Evolutionary conservation across 2,797 vertebrate genomes (phyloP).

Genomic region (Cyclopterus lumpus): DNA sequence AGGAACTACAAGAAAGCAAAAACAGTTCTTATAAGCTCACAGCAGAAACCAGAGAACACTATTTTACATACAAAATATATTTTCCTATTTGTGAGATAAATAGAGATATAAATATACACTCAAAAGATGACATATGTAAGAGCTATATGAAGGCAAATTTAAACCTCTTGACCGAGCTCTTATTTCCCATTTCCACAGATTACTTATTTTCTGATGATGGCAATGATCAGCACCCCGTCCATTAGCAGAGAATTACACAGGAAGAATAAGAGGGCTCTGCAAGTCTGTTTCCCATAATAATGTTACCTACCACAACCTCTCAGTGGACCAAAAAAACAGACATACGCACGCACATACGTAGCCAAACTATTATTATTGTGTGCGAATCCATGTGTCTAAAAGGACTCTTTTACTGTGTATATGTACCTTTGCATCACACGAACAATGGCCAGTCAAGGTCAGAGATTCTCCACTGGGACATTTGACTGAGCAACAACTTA

Average conservation of each 20-base stretch:
- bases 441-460: neutral
- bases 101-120: neutral
- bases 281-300: slow-evolving; percentile 41
- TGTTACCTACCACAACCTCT: slow-evolving; percentile 22
- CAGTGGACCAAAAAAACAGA: slow-evolving; percentile 8
- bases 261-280: slow-evolving; percentile 61
- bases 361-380: neutral
- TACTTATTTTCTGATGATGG: slow-evolving; percentile 46
- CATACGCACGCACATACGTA: slow-evolving; percentile 1
- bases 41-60: slow-evolving; percentile 14
- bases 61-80: neutral
- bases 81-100: slow-evolving; percentile 9
- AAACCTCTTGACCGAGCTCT: neutral
- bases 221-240: slow-evolving; percentile 48
- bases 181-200: slow-evolving; percentile 11
- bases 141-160: slow-evolving; percentile 2
- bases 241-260: slow-evolving; percentile 63
- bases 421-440: neutral
- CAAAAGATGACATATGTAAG: neutral
- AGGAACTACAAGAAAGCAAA: slow-evolving; percentile 16
- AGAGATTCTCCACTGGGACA: slow-evolving; percentile 20
- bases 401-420: neutral
- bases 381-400: neutral
- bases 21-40: slow-evolving; percentile 16
- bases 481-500: slow-evolving; percentile 19